Base-by-base conservation (phyloP, 53 echinoderm and acorn worm genomes). In the Antedon mediterranea region DNA sequence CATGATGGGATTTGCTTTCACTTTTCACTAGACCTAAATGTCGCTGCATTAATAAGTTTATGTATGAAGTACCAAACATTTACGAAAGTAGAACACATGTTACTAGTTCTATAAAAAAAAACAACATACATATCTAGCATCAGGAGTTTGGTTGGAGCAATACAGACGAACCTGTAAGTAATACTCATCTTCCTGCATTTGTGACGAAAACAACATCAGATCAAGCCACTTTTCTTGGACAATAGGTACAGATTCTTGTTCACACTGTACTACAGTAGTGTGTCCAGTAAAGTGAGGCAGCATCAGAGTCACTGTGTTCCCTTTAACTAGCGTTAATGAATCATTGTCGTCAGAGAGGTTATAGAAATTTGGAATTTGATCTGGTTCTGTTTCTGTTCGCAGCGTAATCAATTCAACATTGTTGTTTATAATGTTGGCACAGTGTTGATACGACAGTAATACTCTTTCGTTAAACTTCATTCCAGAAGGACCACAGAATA, bases 71-170 rank as follows among this genome's bases (percentile, higher is more conserved):
- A n/a, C n/a, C n/a, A n/a, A n/a, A n/a, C n/a, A n/a, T n/a, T n/a
- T n/a, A n/a, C n/a, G n/a, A n/a, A n/a, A n/a, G n/a, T n/a, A n/a
- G n/a, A n/a, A n/a, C n/a, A n/a, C n/a, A n/a, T n/a, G n/a, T n/a
- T n/a, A n/a, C n/a, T n/a, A n/a, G n/a, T n/a, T n/a, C n/a, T n/a
- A n/a, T n/a, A n/a, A n/a, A n/a, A n/a, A n/a, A n/a, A n/a, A n/a
- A n/a, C n/a, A n/a, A 73, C 76, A 28, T 33, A 76, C 76, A 32
- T 76, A 34, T 76, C 34, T 32, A 9, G 76, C 76, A 76, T 76
- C 76, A 18, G 6, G 4, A 33, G 76, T 76, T n/a, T 76, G 32
- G 26, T 76, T 76, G 28, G 34, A 76, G 28, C 76, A 76, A 33
- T 76, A 76, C 34, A 76, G 32, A 15, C 76, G 32, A 28, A 76